Base-by-base conservation (phyloP, 2,888 invertebrate species). In the Clistopyga incitator region DNA sequence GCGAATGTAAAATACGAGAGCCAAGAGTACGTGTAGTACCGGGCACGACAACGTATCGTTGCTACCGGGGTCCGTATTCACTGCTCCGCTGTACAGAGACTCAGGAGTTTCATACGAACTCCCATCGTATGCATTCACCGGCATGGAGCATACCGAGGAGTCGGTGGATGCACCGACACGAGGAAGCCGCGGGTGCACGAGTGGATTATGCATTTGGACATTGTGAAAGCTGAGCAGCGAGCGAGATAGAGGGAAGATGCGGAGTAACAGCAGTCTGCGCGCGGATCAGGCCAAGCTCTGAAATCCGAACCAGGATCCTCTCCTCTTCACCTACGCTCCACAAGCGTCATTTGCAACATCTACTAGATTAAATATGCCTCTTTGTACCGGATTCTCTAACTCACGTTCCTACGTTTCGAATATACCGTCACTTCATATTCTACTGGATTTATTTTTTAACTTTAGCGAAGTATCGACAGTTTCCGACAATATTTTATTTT, bases 1-100 rank as follows among this genome's bases (percentile, higher is more conserved):
- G 81, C 71, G 71, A 81, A 81, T 81, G 81, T 81, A 72, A 81
- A 72, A 50, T 56, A 77, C 50, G 72, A 76, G 15, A 61, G 42
- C 34, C 23, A n/a, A 20, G 38, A 25, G 45, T 52, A 68, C 13
- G 67, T 13, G 67, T 13, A 61, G 42, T 13, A 42, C 3, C 64
- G 42, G 6, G 42, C 11, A 67, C 67, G 47, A 67, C 70, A 76
- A 72, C 25, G 81, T 77, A 81, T 72, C 77, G 81, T 67, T 68
- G 67, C 72, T 67, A 68, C 77, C 64, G 75, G 38, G 52, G 70
- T 74, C 34, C 52, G 75, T 20, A 74, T 38, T 71, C 47, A 54
- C 70, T 64, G 47, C 20, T 25, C 29, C 45, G 13, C 29, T 68
- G 34, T 64, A 56, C 23, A 67, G 47, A 67, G 47, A 68, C 67